phyloP scores from a whole-genome alignment of 2,113 vertebrate species.

The Colossoma macropomum region DNA sequence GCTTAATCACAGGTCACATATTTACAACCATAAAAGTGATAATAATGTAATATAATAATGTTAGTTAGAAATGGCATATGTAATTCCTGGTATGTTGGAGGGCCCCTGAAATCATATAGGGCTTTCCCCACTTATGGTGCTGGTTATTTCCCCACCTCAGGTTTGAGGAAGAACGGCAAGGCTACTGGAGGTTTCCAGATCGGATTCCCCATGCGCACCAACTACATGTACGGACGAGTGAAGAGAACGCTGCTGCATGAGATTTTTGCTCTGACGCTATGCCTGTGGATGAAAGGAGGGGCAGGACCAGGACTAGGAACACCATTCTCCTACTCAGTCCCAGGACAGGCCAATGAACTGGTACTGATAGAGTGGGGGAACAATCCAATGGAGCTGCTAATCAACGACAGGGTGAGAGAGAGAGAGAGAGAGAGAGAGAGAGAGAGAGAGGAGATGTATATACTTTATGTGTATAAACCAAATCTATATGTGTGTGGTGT shows the following conservation, averaged over 20 bases:
- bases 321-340: slow-evolving; percentile 79
- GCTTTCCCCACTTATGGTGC: neutral
- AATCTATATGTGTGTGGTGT: neutral
- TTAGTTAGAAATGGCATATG: too few species aligned
- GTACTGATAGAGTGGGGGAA: slow-evolving; percentile 81
- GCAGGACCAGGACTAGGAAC: slow-evolving; percentile 75
- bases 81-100: neutral
- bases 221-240: slow-evolving; percentile 79
- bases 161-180: slow-evolving; percentile 60
- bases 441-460: neutral
- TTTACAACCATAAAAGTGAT: too few species aligned
- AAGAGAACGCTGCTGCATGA: slow-evolving; percentile 71
- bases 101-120: neutral
- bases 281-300: slow-evolving; percentile 74
- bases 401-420: slow-evolving; percentile 77
- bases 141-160: slow-evolving; percentile 52
- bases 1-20: too few species aligned
- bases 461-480: too few species aligned
- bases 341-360: slow-evolving; percentile 80
- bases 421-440: neutral
- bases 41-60: too few species aligned
- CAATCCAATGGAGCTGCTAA: slow-evolving; percentile 80
- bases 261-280: slow-evolving; percentile 77
- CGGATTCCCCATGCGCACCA: slow-evolving; percentile 80
- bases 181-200: slow-evolving; percentile 74